Evolutionary conservation across 1,140 invertebrate species (phyloP), one percentile per base, ranked within the genome.

Genomic region (Drosophila nannoptera): DNA sequence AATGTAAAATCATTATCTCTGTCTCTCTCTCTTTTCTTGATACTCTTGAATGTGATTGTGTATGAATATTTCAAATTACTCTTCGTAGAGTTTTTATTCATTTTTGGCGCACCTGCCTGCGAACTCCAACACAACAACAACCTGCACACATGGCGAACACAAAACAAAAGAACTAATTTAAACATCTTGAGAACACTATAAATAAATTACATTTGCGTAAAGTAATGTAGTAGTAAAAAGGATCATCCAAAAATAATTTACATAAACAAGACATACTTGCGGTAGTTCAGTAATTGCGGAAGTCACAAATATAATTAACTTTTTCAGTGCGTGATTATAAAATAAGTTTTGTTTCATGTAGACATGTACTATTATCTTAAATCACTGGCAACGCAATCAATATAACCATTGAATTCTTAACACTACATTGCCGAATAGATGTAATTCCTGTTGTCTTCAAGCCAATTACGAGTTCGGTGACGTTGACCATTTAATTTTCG

Each of bases 391-490:
- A 67, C 40, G 33, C 16, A 58, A 49, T 14, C 7, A 50, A 64
- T 22, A 65, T 8, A 48, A 14, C 14, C 40, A 48, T 43, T 70
- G 49, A 33, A 69, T 55, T 45, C 38, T 54, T 64, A 66, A 52
- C 54, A 60, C 45, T 59, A 54, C 75, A 83, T 83, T 65, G 68
- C 58, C 48, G 9, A 46, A 48, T 35, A 8, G 42, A 61, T 36
- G 45, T 54, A 61, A 69, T 64, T 72, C 61, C 69, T 61, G 74
- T 70, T 62, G 66, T 65, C 62, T 67, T 73, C 46, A 12, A 69
- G 60, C 58, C 75, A 82, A 77, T 82, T 76, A 80, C 78, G 67
- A 56, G 65, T 83, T 82, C 71, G 71, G 64, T 82, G 78, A 82
- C 78, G 78, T 70, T 70, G 68, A 60, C 68, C 69, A 45, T 58